Conservation (phyloP, 2,888 invertebrate species). For the Acronicta alni region DNA sequence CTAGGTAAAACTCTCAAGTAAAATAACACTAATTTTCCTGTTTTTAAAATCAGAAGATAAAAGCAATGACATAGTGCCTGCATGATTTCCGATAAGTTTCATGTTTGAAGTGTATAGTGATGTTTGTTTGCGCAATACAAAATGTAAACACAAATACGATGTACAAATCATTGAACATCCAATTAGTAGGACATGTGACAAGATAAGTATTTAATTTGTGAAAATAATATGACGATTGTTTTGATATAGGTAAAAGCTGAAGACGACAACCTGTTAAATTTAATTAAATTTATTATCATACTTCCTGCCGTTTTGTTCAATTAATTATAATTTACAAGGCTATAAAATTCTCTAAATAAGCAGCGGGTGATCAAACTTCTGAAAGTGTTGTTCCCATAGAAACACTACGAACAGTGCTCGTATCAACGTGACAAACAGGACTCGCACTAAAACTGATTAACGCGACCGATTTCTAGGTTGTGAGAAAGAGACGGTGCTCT, state of each 20-base stretch:
- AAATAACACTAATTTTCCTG: slow-evolving; percentile 48
- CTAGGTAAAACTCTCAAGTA: slow-evolving; percentile 7
- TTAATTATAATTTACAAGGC: slow-evolving; percentile 52
- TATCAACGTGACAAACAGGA: slow-evolving; percentile 3
- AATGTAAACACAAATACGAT: slow-evolving; percentile 20
- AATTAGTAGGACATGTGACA: slow-evolving; percentile 27
- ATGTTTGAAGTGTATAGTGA: slow-evolving; percentile 11
- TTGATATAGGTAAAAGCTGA: slow-evolving; percentile 33
- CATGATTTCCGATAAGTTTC: slow-evolving; percentile 12
- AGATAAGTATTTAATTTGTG: slow-evolving; percentile 6
- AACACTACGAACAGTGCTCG: slow-evolving; percentile 13
- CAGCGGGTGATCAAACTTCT: slow-evolving; percentile 29
- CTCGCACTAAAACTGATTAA: background rate
- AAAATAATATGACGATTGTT: slow-evolving; percentile 23
- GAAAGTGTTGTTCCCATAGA: slow-evolving; percentile 15
- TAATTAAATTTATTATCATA: slow-evolving; percentile 29
- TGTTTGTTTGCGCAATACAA: slow-evolving; percentile 7
- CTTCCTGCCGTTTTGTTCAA: slow-evolving; percentile 35
- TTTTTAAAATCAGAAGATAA: slow-evolving; percentile 17
- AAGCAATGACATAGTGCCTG: slow-evolving; percentile 17
- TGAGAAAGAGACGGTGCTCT: background rate
- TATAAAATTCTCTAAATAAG: slow-evolving; percentile 47
- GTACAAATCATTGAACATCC: slow-evolving; percentile 9
- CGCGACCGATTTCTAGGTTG: background rate
- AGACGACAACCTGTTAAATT: slow-evolving; percentile 23